Evolutionary conservation across 2,113 vertebrate species (phyloP).

Genomic region (Leptocoma aspasia): DNA sequence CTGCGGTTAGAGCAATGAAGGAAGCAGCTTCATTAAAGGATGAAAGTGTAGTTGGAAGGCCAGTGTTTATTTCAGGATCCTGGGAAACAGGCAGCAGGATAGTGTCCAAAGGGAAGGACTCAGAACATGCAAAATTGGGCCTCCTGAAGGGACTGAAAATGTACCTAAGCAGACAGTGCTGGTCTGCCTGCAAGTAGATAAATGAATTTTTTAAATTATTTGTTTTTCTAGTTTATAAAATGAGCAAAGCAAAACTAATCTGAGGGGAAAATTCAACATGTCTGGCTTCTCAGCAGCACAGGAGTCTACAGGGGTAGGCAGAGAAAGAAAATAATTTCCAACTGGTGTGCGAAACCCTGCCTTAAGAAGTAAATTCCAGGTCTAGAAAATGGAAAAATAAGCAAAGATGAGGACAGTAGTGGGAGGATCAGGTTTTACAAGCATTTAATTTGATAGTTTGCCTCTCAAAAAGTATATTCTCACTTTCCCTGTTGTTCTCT

Average conservation of each 20-base stretch:
- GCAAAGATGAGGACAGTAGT: neutral
- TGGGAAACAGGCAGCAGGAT: neutral
- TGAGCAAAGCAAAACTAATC: neutral
- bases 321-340: neutral
- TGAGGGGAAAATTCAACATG: neutral
- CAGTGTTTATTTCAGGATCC: accelerated
- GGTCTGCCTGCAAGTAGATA: neutral
- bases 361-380: neutral
- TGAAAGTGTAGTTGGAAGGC: neutral
- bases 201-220: neutral
- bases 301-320: neutral
- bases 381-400: neutral
- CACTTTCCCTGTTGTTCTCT: neutral
- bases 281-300: neutral
- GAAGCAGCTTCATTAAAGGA: neutral
- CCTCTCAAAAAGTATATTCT: neutral
- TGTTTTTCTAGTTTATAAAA: neutral
- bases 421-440: neutral
- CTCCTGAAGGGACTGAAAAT: neutral
- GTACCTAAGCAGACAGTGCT: neutral
- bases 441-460: neutral
- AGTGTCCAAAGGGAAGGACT: neutral
- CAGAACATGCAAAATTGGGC: accelerated
- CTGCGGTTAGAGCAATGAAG: neutral
- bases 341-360: neutral